Conservation (phyloP, 2,113 vertebrate genomes). For the Silurus meridionalis region DNA sequence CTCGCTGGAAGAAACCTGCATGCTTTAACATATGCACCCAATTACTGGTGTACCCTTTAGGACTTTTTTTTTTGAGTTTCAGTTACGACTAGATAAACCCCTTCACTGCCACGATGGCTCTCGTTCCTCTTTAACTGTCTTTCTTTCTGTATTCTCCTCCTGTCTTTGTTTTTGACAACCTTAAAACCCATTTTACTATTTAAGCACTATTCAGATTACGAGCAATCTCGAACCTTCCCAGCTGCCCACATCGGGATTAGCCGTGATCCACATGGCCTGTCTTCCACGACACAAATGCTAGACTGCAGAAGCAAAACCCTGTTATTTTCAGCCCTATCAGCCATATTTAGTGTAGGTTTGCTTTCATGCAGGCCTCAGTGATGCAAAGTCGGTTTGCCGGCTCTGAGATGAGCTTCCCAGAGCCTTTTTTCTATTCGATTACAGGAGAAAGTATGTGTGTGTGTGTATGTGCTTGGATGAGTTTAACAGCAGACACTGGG, state of each 20-base stretch:
- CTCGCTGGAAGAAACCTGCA: slow-evolving; percentile 61
- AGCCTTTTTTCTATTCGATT: neutral
- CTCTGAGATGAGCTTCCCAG: slow-evolving; percentile 25
- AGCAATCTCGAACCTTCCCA: slow-evolving; percentile 8
- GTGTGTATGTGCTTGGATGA: neutral
- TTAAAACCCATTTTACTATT: neutral
- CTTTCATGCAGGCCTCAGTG: slow-evolving; percentile 34
- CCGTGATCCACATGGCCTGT: neutral
- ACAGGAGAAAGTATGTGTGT: neutral
- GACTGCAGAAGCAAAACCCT: slow-evolving; percentile 37
- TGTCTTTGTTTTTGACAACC: neutral
- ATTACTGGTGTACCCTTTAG: neutral
- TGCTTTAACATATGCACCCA: slow-evolving; percentile 55
- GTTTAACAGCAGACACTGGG: neutral
- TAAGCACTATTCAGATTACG: neutral
- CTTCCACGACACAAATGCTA: slow-evolving; percentile 17
- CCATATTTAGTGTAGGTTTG: slow-evolving; percentile 41
- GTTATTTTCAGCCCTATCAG: slow-evolving; percentile 41
- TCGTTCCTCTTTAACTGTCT: too few species aligned
- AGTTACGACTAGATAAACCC: neutral
- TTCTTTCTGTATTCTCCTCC: neutral
- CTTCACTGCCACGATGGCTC: neutral
- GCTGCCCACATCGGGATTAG: slow-evolving; percentile 31
- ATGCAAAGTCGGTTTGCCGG: slow-evolving; percentile 11
- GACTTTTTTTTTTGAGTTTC: neutral